A percentile compares a stretch with the other conserved stretches of the same genome.
phyloP scores from a whole-genome alignment of 1,140 invertebrate species.

The Drosophila ambigua region DNA sequence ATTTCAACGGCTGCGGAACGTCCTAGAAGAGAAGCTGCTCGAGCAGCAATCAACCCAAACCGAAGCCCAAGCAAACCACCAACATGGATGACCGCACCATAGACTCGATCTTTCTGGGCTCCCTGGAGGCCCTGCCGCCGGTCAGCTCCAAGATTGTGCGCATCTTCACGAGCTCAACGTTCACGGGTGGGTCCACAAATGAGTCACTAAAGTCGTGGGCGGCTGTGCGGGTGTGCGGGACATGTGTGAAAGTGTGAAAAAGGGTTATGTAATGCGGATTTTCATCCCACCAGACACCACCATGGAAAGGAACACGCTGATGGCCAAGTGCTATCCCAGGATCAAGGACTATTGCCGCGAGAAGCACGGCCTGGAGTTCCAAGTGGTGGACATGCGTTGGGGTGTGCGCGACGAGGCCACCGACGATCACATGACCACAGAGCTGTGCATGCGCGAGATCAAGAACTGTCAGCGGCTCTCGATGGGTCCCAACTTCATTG shows the following conservation, averaged over 20 bases:
- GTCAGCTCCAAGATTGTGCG: slow-evolving; percentile 99
- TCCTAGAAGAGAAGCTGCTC: slow-evolving; percentile 26
- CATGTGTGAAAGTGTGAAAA: slow-evolving; percentile 27
- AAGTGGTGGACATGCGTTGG: slow-evolving; percentile 99
- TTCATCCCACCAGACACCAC: slow-evolving; percentile 91
- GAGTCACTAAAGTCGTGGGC: not conserved
- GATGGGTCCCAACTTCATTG: slow-evolving; percentile 99
- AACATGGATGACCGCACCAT: slow-evolving; percentile 95
- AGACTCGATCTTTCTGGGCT: slow-evolving; percentile 95
- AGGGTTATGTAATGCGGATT: slow-evolving; percentile 64
- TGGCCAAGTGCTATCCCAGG: slow-evolving; percentile 99
- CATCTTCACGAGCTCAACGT: slow-evolving; percentile 99
- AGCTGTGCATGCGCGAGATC: slow-evolving; percentile 99
- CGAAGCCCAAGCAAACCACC: slow-evolving; percentile 4
- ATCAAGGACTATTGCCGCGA: slow-evolving; percentile 98
- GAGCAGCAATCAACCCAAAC: slow-evolving; percentile 21
- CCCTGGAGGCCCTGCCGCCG: slow-evolving; percentile 94
- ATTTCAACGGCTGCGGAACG: slow-evolving; percentile 63
- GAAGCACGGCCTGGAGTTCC: slow-evolving; percentile 99
- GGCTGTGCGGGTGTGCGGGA: too few relatives aligned
- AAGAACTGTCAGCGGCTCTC: slow-evolving; percentile 98
- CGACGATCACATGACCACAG: slow-evolving; percentile 99
- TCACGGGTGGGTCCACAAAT: slow-evolving; percentile 91
- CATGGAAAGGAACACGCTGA: slow-evolving; percentile 98
- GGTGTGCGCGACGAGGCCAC: slow-evolving; percentile 97